Evolutionary conservation across 2,113 vertebrate species (phyloP).

Genomic region (Jaculus jaculus): DNA sequence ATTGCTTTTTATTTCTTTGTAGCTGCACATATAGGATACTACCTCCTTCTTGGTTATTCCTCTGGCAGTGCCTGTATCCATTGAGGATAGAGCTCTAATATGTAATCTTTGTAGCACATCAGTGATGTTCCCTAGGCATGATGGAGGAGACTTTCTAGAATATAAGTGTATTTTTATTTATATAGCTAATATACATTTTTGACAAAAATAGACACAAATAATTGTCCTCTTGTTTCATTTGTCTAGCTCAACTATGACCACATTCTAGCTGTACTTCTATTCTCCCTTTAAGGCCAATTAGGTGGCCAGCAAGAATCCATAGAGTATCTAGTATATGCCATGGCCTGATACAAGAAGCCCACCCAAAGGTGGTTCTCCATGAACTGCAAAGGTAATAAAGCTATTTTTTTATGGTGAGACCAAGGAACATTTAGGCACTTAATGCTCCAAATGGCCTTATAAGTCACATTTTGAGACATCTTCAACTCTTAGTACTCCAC

Average conservation of each 20-base stretch:
- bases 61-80: neutral
- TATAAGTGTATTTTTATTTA: neutral
- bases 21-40: neutral
- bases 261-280: neutral
- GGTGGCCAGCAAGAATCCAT: neutral
- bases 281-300: neutral
- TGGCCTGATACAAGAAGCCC: neutral
- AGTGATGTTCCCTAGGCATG: neutral
- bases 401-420: neutral
- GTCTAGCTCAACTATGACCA: neutral
- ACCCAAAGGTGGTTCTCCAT: accelerated
- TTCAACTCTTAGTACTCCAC: neutral
- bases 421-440: neutral
- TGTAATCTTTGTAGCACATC: neutral
- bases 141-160: neutral
- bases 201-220: neutral
- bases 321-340: neutral
- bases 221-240: neutral
- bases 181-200: neutral
- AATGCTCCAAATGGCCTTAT: neutral
- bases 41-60: neutral
- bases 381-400: neutral
- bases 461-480: neutral
- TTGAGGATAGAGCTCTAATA: neutral
- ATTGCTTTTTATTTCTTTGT: neutral